Evolutionary conservation across 2,113 vertebrate species (phyloP).

Genomic region (Serilophus lunatus): DNA sequence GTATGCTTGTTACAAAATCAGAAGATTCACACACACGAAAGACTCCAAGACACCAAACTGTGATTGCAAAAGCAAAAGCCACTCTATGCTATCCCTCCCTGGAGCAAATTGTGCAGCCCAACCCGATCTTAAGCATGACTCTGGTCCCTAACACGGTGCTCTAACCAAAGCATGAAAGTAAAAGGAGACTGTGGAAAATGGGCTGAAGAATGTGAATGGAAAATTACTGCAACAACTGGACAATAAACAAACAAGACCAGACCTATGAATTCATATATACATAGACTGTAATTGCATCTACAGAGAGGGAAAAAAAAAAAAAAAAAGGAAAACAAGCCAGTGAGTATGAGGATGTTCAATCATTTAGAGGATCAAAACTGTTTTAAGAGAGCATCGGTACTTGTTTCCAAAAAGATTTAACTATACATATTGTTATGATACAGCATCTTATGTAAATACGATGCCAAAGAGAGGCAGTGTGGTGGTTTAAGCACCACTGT

Average conservation of each 20-base stretch:
- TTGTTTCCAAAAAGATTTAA: not conserved
- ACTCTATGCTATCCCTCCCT: no score
- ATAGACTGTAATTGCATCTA: not conserved
- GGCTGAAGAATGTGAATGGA: not conserved
- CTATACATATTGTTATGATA: not conserved
- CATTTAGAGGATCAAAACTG: not conserved
- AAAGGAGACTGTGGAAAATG: not conserved
- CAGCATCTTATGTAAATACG: accelerated
- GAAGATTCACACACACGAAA: no score
- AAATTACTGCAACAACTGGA: not conserved
- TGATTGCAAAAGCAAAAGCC: no score
- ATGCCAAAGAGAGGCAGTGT: not conserved
- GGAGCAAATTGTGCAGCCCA: no score
- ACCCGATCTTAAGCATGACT: no score
- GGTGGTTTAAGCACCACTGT: no score
- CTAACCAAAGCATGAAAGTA: no score
- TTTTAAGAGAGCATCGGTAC: not conserved
- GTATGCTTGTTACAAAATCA: no score
- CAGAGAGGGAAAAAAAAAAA: not conserved
- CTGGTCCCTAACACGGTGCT: no score
- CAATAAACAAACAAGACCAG: not conserved
- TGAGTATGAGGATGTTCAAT: not conserved
- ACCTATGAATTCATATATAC: not conserved
- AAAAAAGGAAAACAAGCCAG: no score
- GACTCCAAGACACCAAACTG: no score